These are phyloP conservation scores for Atta colombica DNA, from an alignment of 1,140 invertebrate genomes.

Conservation along the genomic window DNA sequence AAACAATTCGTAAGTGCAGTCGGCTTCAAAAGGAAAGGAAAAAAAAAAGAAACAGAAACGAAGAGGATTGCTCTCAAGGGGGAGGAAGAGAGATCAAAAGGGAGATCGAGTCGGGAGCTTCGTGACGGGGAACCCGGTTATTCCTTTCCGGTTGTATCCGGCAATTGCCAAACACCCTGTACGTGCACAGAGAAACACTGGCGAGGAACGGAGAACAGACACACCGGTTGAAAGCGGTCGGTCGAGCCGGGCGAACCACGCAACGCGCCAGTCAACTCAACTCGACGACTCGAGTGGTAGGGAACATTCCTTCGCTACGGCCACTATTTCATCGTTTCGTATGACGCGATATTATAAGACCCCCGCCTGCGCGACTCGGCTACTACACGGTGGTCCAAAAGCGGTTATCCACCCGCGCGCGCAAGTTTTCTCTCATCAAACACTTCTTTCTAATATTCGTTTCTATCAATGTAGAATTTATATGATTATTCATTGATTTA, in stretches of 20 bases:
- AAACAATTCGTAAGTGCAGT: conserved; percentile 48
- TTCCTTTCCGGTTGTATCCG: conserved; percentile 47
- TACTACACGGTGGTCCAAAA: conserved; percentile 86
- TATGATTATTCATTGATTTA: no score
- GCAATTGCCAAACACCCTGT: conserved; percentile 60
- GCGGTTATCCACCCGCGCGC: conserved; percentile 74
- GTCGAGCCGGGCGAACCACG: conserved; percentile 77
- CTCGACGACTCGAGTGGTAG: conserved; percentile 85
- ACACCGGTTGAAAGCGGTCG: conserved; percentile 83
- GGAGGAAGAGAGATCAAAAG: neutral
- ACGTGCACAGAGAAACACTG: conserved; percentile 60
- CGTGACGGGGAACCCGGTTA: conserved; percentile 36
- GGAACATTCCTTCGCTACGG: conserved; percentile 86
- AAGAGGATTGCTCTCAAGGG: neutral
- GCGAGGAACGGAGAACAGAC: conserved; percentile 74
- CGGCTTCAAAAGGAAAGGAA: neutral
- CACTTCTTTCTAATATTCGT: no score
- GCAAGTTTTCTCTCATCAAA: conserved; percentile 24
- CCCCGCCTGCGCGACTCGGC: conserved; percentile 84
- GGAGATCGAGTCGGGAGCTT: conserved; percentile 23
- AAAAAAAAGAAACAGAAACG: neutral
- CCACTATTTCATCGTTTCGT: conserved; percentile 87
- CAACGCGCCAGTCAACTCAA: conserved; percentile 84
- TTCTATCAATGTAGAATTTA: no score
- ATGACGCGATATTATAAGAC: conserved; percentile 87